These are phyloP conservation scores for Lasaia peninsularis DNA, from an alignment of 1,140 invertebrate species.

Conservation along the genomic window DNA sequence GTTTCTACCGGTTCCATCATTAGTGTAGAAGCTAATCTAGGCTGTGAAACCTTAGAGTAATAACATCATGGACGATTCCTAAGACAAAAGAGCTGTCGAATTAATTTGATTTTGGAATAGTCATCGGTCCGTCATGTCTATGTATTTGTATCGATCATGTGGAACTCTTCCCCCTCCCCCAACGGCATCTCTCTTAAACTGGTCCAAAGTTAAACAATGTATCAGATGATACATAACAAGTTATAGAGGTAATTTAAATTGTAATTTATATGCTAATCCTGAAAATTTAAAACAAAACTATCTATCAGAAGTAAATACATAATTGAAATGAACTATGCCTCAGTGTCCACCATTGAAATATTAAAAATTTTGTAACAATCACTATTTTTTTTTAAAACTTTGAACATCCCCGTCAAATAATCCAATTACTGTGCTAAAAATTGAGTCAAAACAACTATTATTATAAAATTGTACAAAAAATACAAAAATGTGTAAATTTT, in stretches of 20 bases:
- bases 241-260: too few species aligned
- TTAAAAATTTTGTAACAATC: too few species aligned
- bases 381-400: too few species aligned
- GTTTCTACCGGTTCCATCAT: not conserved
- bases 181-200: not conserved
- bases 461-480: not conserved
- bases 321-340: too few species aligned
- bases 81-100: constrained; percentile 1
- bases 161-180: not conserved
- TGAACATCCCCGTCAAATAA: too few species aligned
- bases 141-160: not conserved
- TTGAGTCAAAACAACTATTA: not conserved
- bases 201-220: too few species aligned
- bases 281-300: too few species aligned
- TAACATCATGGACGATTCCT: not conserved
- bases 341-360: too few species aligned
- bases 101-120: not conserved
- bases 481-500: not conserved
- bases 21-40: not conserved
- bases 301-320: too few species aligned
- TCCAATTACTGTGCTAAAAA: too few species aligned
- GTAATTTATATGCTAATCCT: too few species aligned
- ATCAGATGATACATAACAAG: too few species aligned
- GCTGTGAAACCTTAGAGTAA: constrained; percentile 5
- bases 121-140: not conserved